Evolutionary conservation across 2,113 vertebrate species (phyloP), one percentile per base, ranked within the genome.

Genomic region (Podarcis cretensis): DNA sequence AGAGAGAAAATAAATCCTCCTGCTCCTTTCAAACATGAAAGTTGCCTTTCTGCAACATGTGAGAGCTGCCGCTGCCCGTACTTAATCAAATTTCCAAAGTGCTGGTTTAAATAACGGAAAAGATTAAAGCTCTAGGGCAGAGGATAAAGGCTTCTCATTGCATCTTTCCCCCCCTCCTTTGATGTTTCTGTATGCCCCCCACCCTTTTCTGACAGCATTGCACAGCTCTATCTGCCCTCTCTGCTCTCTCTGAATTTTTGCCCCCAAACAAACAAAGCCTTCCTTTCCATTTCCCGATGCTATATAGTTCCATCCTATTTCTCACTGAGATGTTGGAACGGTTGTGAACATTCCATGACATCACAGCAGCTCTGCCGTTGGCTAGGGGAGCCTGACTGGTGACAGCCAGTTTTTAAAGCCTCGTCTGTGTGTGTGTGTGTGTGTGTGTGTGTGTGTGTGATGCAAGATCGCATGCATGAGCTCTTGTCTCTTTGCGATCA

Each of bases 401-500:
- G 32, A 10, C 75, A 48, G 59, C 20, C 75, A 35, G 20, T 32
- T 68, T 32, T 69, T 32, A 69, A 69, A 54, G 27, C 30, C 18
- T 65, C 35, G 32, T 40, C 20, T 69, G 6, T 9, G 48, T 25
- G 10, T 5, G 6, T 27, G 20, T 35, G 48, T 5, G 6, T 27
- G 20, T 35, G 48, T 9, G 48, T 25, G 10, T 69, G 6, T 9
- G 48, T 25, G 10, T 5, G 6, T 27, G 20, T 35, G 48, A 48
- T 71, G 8, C 9, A 30, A 65, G 69, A 18, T 32, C 37, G 0
- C n/a, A 27, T 18, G 27, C 2, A 10, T 0, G 20, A 54, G 30
- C 4, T 21, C 59, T 54, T 7, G 1, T 20, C 35, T 16, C 87
- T 86, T 79, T 27, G 90, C 87, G 93, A 23, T 92, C 65, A 43